A percentile compares a stretch with the other conserved stretches of the same genome.
Evolutionary conservation across 2,113 vertebrate species (phyloP).

Genomic region (Australoheros scitulus): DNA sequence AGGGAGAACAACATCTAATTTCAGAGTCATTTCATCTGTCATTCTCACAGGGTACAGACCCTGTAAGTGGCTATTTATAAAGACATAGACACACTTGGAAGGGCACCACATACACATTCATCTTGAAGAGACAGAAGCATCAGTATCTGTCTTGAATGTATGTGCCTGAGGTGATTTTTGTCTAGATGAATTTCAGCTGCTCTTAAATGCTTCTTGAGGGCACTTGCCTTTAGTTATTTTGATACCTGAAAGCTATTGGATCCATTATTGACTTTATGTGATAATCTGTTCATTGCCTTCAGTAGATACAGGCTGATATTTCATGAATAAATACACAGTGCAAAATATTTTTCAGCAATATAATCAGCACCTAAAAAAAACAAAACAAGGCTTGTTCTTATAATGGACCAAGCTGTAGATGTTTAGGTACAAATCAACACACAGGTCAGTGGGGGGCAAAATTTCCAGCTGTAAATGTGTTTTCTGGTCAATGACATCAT

Average conservation of each 20-base stretch:
- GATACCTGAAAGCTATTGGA: background rate
- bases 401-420: background rate
- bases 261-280: background rate
- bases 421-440: background rate
- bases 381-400: background rate
- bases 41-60: background rate
- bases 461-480: background rate
- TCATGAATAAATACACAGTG: background rate
- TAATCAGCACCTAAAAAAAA: background rate
- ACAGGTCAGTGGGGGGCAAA: background rate
- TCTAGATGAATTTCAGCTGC: background rate
- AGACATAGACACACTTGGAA: background rate
- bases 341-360: background rate
- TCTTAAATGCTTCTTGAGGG: background rate
- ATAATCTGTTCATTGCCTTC: background rate
- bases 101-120: background rate
- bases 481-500: background rate
- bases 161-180: background rate
- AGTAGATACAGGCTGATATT: background rate
- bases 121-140: background rate
- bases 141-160: background rate
- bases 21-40: background rate
- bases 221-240: background rate
- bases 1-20: background rate
- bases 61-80: background rate